Percentiles rank a stretch among this genome's conserved stretches.
phyloP scores from a whole-genome alignment of 1,140 invertebrate species.

The Drosophila truncata region DNA sequence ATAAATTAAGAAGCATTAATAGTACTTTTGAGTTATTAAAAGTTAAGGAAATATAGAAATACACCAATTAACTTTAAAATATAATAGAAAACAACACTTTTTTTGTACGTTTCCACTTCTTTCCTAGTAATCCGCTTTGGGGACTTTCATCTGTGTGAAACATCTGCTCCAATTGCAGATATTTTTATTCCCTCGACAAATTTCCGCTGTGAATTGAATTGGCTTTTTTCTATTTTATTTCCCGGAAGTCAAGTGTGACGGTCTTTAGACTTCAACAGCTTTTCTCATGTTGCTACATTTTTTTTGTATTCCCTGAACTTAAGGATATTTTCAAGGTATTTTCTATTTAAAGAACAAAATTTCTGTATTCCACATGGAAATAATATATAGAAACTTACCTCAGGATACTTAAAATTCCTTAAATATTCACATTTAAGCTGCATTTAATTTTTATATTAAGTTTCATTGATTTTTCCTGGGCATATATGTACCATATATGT shows the following conservation, averaged over 20 bases:
- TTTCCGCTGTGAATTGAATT: constrained; percentile 16
- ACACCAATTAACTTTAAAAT: neutral
- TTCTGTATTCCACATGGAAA: neutral
- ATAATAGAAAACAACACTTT: neutral
- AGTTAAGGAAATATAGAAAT: too few species aligned
- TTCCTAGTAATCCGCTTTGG: constrained; percentile 9
- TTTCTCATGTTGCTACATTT: neutral
- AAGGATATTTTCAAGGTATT: neutral
- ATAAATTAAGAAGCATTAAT: neutral
- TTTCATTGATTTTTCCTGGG: constrained; percentile 56
- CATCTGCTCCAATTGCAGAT: constrained; percentile 1
- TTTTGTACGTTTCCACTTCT: too few species aligned
- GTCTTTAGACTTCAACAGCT: constrained; percentile 21
- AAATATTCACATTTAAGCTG: neutral
- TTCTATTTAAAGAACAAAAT: neutral
- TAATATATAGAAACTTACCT: neutral
- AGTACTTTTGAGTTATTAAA: neutral
- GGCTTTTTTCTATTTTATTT: constrained; percentile 3
- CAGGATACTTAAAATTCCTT: neutral
- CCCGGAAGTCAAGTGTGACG: constrained; percentile 1
- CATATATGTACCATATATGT: constrained; percentile 11
- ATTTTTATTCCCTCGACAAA: neutral
- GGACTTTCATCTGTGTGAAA: constrained; percentile 6
- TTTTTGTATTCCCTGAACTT: neutral
- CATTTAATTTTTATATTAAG: too few species aligned